Evolutionary conservation across 2,888 invertebrate genomes (phyloP), one percentile per base, ranked within the genome.

Genomic region (Zygaena filipendulae): DNA sequence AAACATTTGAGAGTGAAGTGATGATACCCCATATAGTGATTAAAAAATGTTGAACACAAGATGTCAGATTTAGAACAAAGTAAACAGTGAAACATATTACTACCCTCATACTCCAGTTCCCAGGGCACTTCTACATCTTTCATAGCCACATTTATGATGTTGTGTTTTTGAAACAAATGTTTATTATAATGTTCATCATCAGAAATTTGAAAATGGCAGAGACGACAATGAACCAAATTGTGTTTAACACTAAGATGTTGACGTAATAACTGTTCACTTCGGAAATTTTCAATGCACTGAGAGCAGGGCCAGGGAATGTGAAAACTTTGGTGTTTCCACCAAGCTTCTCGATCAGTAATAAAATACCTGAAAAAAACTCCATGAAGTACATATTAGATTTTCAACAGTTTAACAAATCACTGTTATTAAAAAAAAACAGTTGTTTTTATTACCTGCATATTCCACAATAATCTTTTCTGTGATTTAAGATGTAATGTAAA

Each of bases 401-500:
- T 21, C 21, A 21, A 9, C 1, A n/a, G 7, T 9, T n/a, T 9
- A n/a, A n/a, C n/a, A n/a, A n/a, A n/a, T n/a, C n/a, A 16, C 9
- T 19, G 8, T 21, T 27, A 21, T 13, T 4, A 13, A 8, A 14
- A 25, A 25, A 6, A 6, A 6, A 16, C 16, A 16, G 16, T 7
- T 16, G 16, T 16, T 16, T 16, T 16, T 16, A 6, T 16, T 38
- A 75, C 81, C 77, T 67, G 52, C 81, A 81, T 32, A 80, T 79
- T 5, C 80, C 79, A 50, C 81, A 81, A 39, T 64, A 80, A 38
- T 77, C 77, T 43, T 79, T 81, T 33, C 69, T 72, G 31, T 81
- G 81, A 40, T 81, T 75, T n/a, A 81, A 42, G n/a, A 77, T 54
- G 42, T 81, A 81, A 35, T 81, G 81, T 19, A 80, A 44, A 4